phyloP scores from a whole-genome alignment of 2,888 invertebrate species.

The Drosophila seclusa region DNA sequence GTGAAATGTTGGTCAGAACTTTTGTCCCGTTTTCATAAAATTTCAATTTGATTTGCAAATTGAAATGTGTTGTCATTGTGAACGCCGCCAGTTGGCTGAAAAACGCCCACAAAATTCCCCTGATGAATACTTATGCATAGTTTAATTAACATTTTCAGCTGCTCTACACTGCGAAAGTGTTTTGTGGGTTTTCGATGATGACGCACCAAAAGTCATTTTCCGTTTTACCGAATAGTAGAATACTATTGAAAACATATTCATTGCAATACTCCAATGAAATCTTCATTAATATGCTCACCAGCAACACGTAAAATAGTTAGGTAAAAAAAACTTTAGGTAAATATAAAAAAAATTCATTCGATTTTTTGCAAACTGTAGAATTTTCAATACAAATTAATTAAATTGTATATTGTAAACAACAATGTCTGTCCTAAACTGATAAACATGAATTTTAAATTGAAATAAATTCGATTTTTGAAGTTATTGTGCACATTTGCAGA shows the following conservation, averaged over 20 bases:
- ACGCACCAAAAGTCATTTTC: not conserved
- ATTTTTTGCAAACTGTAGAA: not conserved
- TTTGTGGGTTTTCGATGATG: constrained; percentile 13
- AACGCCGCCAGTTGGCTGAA: not conserved
- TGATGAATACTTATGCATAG: constrained; percentile 15
- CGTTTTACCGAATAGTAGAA: not conserved
- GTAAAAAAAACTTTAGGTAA: not conserved
- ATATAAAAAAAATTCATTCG: not conserved
- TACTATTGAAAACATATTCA: not conserved
- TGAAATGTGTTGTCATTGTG: constrained; percentile 50
- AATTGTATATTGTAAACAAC: constrained; percentile 15
- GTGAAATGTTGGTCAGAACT: constrained; percentile 41
- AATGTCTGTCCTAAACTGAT: constrained; percentile 11
- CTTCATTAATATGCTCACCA: not conserved
- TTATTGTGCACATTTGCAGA: not conserved
- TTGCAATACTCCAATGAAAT: not conserved
- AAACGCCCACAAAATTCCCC: constrained; percentile 2
- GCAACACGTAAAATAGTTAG: not conserved
- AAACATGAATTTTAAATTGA: not conserved
- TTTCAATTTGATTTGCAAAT: constrained; percentile 74
- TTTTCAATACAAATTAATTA: constrained; percentile 42
- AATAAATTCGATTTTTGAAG: not conserved
- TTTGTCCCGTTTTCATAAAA: constrained; percentile 13
- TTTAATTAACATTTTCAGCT: constrained; percentile 58
- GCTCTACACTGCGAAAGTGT: not conserved